A percentile compares a stretch with the other conserved stretches of the same genome.
Evolutionary conservation across 23 tunicate genomes (phyloP).

Genomic region (Styela plicata): DNA sequence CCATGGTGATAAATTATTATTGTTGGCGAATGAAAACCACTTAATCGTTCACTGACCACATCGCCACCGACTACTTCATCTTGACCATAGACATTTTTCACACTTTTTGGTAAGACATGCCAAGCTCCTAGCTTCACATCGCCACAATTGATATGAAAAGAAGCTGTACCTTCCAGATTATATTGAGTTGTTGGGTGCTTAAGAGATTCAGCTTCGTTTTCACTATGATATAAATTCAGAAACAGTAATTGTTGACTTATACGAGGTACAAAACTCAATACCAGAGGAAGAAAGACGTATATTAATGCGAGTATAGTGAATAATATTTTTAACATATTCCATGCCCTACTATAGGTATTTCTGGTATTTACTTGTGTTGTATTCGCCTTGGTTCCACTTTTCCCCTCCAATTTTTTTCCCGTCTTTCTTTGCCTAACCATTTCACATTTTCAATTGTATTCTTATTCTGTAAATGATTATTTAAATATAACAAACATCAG

Average conservation of each 20-base stretch:
- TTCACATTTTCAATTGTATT: too few species aligned
- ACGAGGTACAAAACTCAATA: neutral
- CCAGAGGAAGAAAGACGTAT: neutral
- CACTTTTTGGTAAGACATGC: slow-evolving; percentile 52
- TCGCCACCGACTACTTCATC: neutral
- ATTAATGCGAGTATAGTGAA: too few species aligned
- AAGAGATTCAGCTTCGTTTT: neutral
- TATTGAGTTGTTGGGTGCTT: neutral
- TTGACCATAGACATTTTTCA: slow-evolving; percentile 1
- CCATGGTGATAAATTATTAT: slow-evolving; percentile 81
- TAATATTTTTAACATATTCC: too few species aligned
- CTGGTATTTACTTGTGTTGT: too few species aligned
- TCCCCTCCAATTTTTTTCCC: too few species aligned
- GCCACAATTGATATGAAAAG: slow-evolving; percentile 1
- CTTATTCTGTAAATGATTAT: too few species aligned
- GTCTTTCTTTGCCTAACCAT: too few species aligned
- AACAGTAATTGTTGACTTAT: slow-evolving; percentile 2
- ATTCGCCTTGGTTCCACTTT: too few species aligned
- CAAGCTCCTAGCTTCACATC: slow-evolving; percentile 55
- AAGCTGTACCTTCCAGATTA: neutral
- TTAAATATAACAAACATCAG: too few species aligned
- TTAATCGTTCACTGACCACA: neutral
- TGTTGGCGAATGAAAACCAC: slow-evolving; percentile 34
- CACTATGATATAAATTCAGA: neutral
- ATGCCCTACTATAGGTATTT: too few species aligned